These are phyloP conservation scores for Scaeva pyrastri DNA, from an alignment of 2,888 invertebrate genomes.

Conservation along the genomic window DNA sequence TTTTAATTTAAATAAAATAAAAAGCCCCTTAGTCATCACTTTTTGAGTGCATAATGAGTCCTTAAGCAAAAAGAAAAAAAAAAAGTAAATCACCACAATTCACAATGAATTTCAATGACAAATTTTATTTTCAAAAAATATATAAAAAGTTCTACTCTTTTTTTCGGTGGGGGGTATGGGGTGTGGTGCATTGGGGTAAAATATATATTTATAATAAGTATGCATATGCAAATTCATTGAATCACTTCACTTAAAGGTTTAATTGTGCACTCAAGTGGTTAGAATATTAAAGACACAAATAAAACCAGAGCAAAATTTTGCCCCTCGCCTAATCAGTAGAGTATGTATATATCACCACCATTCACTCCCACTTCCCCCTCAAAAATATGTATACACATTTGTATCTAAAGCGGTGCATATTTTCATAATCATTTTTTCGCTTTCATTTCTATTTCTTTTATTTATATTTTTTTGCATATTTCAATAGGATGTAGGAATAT, in stretches of 20 bases:
- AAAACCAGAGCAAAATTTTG: slow-evolving; percentile 35
- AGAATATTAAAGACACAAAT: slow-evolving; percentile 31
- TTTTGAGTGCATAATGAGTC: slow-evolving; percentile 59
- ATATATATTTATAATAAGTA: neutral
- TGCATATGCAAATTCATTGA: slow-evolving; percentile 60
- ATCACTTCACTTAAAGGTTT: slow-evolving; percentile 70
- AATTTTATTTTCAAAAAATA: neutral
- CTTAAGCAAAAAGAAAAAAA: slow-evolving; percentile 17
- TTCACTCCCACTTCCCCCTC: neutral
- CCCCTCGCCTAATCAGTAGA: slow-evolving; percentile 62
- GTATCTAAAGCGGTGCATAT: slow-evolving; percentile 7
- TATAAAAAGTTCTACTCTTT: neutral
- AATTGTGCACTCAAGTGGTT: slow-evolving; percentile 71
- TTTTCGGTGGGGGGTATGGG: neutral
- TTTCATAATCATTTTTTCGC: slow-evolving; percentile 8
- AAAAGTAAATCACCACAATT: too few relatives aligned
- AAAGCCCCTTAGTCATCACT: slow-evolving; percentile 48
- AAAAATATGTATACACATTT: too few relatives aligned
- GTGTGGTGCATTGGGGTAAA: too few relatives aligned
- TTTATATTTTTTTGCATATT: neutral
- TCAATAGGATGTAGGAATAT: neutral
- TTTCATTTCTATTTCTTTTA: slow-evolving; percentile 16
- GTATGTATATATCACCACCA: neutral
- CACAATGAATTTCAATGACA: slow-evolving; percentile 43
- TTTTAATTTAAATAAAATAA: slow-evolving; percentile 17